Evolutionary conservation across 2,888 invertebrate genomes (phyloP), one percentile per base, ranked within the genome.

Genomic region (Brachypalpus laphriformis): DNA sequence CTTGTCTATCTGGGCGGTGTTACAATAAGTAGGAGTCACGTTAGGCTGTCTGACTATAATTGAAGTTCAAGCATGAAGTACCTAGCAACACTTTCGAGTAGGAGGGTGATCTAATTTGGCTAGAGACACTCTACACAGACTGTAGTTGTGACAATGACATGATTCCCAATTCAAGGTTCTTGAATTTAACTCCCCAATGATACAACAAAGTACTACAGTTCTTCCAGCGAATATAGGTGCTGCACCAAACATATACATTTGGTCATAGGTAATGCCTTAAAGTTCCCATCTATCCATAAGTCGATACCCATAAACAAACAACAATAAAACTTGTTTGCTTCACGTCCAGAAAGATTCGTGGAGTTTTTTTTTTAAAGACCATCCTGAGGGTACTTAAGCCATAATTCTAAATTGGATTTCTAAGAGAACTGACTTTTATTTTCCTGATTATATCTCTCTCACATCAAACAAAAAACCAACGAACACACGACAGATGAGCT

Each of bases 71-170:
- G 18, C 2, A 11, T 3, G 31, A 31, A 56, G 9, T 18, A 49
- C 22, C 11, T 9, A 20, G 20, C 9, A 2, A 11, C 9, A 28
- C n/a, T 16, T 8, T 9, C 11, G 37, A 42, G 61, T 61, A 61
- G 42, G 61, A 25, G 9, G 61, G 31, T n/a, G 28, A 61, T 45
- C 9, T 45, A 16, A 28, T 45, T 51, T 28, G 16, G 28, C 8
- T n/a, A 40, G 7, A 25, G 7, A 18, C 28, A 45, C 63, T 47
- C 8, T 4, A 42, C 16, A 31, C 14, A 47, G n/a, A n/a, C n/a
- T n/a, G n/a, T n/a, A n/a, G n/a, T n/a, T n/a, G 47, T 45, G 63
- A 20, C 61, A 25, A 22, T 61, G 59, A 63, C 59, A 59, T 37
- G 8, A 57, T 57, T n/a, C n/a, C n/a, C n/a, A n/a, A n/a, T 34